phyloP scores from a whole-genome alignment of 2,113 vertebrate genomes.

The Percopsis transmontana region DNA sequence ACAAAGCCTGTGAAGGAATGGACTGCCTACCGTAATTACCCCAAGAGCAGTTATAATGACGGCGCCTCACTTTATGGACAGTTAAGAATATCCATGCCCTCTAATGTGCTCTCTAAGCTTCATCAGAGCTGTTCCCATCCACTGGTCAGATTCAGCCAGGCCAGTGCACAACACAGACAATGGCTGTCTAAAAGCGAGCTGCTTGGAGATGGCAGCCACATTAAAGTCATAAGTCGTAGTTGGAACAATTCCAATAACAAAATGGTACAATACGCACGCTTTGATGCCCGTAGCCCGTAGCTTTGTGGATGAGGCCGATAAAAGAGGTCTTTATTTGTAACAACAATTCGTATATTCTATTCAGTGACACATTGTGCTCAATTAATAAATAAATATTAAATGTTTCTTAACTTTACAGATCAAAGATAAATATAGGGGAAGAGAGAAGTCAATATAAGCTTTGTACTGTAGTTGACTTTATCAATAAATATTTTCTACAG shows the following conservation, averaged over 20 bases:
- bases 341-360: too few species aligned
- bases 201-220: conserved; percentile 46
- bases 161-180: conserved; percentile 40
- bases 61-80: conserved; percentile 66
- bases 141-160: conserved; percentile 58
- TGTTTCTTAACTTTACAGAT: too few species aligned
- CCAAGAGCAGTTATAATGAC: conserved; percentile 67
- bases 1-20: conserved; percentile 52
- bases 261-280: not conserved
- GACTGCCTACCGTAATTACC: conserved; percentile 71
- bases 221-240: conserved; percentile 3
- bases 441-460: too few species aligned
- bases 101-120: conserved; percentile 61
- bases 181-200: conserved; percentile 52
- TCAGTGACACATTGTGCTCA: too few species aligned
- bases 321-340: too few species aligned
- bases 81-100: conserved; percentile 65
- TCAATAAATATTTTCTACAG: too few species aligned
- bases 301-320: too few species aligned
- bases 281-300: too few species aligned
- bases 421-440: too few species aligned
- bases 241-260: conserved; percentile 10
- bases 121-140: conserved; percentile 58
- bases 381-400: too few species aligned
- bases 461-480: too few species aligned